phyloP scores from a whole-genome alignment of 2,797 vertebrate species.

The Lates japonicus region DNA sequence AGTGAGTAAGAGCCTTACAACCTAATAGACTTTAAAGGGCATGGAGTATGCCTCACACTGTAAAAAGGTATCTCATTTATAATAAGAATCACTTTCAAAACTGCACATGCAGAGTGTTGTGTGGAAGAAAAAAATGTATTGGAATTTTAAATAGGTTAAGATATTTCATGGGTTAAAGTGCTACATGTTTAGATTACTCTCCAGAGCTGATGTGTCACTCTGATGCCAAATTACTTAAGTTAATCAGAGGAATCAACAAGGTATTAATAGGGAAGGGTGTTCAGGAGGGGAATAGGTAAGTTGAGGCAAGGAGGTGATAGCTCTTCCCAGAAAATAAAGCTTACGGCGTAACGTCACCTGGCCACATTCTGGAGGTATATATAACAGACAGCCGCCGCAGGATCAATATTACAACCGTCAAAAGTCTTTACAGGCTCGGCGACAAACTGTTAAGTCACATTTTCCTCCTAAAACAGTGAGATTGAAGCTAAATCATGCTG shows the following conservation, averaged over 20 bases:
- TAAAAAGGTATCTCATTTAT: constrained; percentile 1
- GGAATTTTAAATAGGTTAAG: constrained; percentile 42
- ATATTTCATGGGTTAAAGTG: constrained; percentile 48
- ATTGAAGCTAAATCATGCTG: constrained; percentile 74
- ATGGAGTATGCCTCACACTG: constrained; percentile 26
- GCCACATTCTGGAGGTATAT: constrained; percentile 63
- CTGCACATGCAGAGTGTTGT: not conserved
- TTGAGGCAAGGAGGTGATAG: constrained; percentile 55
- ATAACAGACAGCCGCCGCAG: constrained; percentile 45
- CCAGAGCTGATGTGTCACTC: constrained; percentile 35
- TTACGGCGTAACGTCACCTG: constrained; percentile 75
- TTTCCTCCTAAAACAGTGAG: constrained; percentile 20
- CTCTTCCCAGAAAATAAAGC: constrained; percentile 71
- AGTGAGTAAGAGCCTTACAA: constrained; percentile 79
- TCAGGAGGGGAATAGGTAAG: constrained; percentile 62
- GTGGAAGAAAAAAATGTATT: not conserved
- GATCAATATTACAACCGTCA: constrained; percentile 23
- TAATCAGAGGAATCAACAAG: constrained; percentile 79
- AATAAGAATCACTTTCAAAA: not conserved
- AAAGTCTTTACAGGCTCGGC: constrained; percentile 51
- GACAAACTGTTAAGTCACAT: constrained; percentile 15
- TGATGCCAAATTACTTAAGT: constrained; percentile 69
- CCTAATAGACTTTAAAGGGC: constrained; percentile 79
- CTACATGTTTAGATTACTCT: constrained; percentile 27
- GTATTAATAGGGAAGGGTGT: constrained; percentile 72